A percentile compares a stretch with the other conserved stretches of the same genome.
phyloP scores from a whole-genome alignment of 2,797 vertebrate genomes.

The Cyclura pinguis region DNA sequence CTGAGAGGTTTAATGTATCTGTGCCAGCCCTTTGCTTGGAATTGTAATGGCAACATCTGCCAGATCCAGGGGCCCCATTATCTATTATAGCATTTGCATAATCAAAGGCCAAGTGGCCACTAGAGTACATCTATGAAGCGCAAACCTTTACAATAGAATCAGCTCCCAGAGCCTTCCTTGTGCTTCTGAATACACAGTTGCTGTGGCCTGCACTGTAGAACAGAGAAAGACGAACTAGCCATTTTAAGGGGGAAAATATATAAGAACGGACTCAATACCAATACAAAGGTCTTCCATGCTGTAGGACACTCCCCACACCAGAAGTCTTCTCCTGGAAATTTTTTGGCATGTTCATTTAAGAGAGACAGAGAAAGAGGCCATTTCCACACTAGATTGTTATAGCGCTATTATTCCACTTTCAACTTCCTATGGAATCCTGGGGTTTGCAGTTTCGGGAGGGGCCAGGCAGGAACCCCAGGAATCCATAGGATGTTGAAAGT shows the following conservation, averaged over 20 bases:
- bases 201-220: not conserved
- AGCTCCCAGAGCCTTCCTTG: constrained; percentile 16
- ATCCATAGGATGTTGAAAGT: too few species aligned
- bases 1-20: constrained; percentile 4
- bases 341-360: not conserved
- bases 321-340: not conserved
- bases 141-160: constrained; percentile 32
- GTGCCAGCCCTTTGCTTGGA: constrained; percentile 14
- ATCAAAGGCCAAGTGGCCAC: constrained; percentile 42
- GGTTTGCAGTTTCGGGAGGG: too few species aligned
- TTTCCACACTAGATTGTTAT: too few species aligned
- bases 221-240: not conserved
- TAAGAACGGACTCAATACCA: not conserved
- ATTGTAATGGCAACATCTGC: constrained; percentile 37
- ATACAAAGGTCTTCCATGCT: not conserved
- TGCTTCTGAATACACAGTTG: constrained; percentile 4
- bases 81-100: constrained; percentile 42
- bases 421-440: too few species aligned
- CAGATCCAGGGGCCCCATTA: constrained; percentile 35
- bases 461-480: too few species aligned
- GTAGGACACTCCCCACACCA: not conserved
- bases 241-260: not conserved
- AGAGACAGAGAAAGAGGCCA: not conserved
- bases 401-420: too few species aligned
- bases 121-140: constrained; percentile 33